Evolutionary conservation across 2,888 invertebrate species (phyloP).

Genomic region (Nomada ruficornis): DNA sequence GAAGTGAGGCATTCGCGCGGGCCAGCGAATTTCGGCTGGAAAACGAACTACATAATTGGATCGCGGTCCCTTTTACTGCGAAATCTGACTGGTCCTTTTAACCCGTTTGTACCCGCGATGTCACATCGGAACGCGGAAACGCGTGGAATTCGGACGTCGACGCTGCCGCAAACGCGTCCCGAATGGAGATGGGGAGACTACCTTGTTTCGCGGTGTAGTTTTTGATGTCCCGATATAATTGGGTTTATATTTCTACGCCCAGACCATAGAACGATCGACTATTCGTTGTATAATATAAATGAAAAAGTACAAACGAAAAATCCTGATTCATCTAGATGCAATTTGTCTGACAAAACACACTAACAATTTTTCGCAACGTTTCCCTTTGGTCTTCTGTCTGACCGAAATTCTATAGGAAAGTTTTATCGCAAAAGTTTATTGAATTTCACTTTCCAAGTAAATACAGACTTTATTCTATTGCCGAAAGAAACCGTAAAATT

Average conservation of each 20-base stretch:
- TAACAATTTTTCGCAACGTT: background rate
- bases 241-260: background rate
- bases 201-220: background rate
- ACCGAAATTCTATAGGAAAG: background rate
- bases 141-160: constrained; percentile 27
- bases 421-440: background rate
- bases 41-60: constrained; percentile 44
- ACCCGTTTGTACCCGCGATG: constrained; percentile 24
- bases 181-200: background rate
- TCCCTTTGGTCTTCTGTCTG: background rate
- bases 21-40: constrained; percentile 13
- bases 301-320: no score
- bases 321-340: no score
- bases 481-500: background rate
- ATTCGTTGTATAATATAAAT: background rate
- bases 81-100: constrained; percentile 27
- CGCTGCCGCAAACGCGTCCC: background rate
- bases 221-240: background rate
- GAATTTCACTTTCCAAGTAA: background rate
- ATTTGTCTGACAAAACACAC: no score
- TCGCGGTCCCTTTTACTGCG: constrained; percentile 40
- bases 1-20: constrained; percentile 35
- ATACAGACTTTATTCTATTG: background rate
- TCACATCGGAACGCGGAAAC: constrained; percentile 18
- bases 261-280: no score